phyloP scores from a whole-genome alignment of 2,113 vertebrate genomes.

The Cranoglanis bouderius region DNA sequence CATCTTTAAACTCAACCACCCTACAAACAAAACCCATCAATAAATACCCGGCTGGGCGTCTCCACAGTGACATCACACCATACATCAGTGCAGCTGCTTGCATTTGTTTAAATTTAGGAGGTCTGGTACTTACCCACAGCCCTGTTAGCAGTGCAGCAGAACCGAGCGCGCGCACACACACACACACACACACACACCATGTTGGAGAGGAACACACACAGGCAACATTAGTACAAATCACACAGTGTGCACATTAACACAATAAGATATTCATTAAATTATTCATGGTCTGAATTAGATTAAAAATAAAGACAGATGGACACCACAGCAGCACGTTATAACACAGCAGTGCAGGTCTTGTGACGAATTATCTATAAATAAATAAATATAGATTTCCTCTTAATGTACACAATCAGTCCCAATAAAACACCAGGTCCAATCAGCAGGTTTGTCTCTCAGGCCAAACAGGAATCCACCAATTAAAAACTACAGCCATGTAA shows the following conservation, averaged over 20 bases:
- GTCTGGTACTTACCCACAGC: slow-evolving; percentile 87
- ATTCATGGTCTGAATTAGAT: not conserved
- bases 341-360: not conserved
- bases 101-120: not conserved
- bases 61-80: not conserved
- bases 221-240: not conserved
- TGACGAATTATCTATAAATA: slow-evolving; percentile 15
- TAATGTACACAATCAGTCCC: slow-evolving; percentile 18
- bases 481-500: slow-evolving; percentile 63
- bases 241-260: not conserved
- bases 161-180: slow-evolving; percentile 68
- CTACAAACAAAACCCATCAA: slow-evolving; percentile 65
- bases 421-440: slow-evolving; percentile 60
- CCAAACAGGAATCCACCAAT: slow-evolving; percentile 74
- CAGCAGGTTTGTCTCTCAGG: slow-evolving; percentile 68
- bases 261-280: not conserved
- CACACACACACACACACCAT: slow-evolving; percentile 59
- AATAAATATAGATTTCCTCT: slow-evolving; percentile 10
- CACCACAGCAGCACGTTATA: slow-evolving; percentile 38
- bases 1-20: slow-evolving; percentile 99
- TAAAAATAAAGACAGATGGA: not conserved
- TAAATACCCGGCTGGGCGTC: not conserved
- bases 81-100: not conserved
- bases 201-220: slow-evolving; percentile 62
- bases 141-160: slow-evolving; percentile 72